Base-by-base conservation (phyloP, 2,113 vertebrate species). In the Cinclus mexicanus region DNA sequence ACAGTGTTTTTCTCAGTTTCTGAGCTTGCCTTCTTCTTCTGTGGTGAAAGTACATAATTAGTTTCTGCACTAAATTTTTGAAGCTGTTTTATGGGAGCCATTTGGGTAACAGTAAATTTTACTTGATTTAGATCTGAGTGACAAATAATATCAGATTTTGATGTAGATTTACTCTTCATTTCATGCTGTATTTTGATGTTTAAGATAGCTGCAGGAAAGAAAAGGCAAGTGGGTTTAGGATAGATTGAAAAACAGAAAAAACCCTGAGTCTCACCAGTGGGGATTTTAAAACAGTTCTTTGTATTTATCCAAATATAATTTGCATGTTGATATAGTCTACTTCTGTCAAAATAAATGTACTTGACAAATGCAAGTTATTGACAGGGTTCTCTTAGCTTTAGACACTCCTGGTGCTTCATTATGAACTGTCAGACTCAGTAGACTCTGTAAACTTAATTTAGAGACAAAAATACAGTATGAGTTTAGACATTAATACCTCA, bases 331-430 rank as follows among this genome's bases (percentile, higher is more conserved):
- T 96, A 53, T 83, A 89, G 44, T n/a, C 76, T 95, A 37, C 33
- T 77, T 90, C 65, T 95, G 15, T 95, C 59, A 86, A 22, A 83
- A 89, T 93, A 95, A 83, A 49, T 33, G 8, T 80, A 83, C n/a
- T 82, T 95, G 78, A 95, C 83, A 86, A 89, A 70, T 94, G 71
- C n/a, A 89, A 89, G 87, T 87, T 92, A 4, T 90, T 42, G 41
- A 79, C 29, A n/a, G 59, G 53, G 25, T 56, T 95, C 61, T 92
- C 60, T 84, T 90, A 61, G 74, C 72, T 96, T 94, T 85, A 75
- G 89, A 53, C 39, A 44, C 17, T 95, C 29, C 28, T 94, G 28
- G 2, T 86, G 82, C 42, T 92, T 94, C 37, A 80, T 33, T 90
- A 31, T 76, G 77, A 92, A 76, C 52, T 55, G 57, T 63, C 67